Base-by-base conservation (phyloP, 2,113 vertebrate species). In the Plecturocebus donacophilus region DNA sequence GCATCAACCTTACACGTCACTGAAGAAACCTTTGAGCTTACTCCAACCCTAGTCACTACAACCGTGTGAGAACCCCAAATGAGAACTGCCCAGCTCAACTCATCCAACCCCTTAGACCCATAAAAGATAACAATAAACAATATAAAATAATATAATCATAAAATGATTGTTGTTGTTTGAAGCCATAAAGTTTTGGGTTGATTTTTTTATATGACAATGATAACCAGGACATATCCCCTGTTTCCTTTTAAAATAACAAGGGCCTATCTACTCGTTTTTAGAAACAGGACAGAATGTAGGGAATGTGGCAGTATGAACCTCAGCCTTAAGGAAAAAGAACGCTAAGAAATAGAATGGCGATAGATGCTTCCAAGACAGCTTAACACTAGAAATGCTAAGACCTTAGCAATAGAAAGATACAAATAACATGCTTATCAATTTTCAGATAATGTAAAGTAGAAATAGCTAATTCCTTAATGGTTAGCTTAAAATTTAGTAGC, bases 171-270 rank as follows among this genome's bases (percentile, higher is more conserved):
- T 85, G 35, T 54, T 82, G 4, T 88, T 87, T 81, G 87, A 70
- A 77, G 38, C n/a, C 47, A 75, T 12, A 56, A 13, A 49, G 27
- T 47, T 70, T 45, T 14, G 21, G 23, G 23, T 71, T 71, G 27
- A 66, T 56, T 47, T 77, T n/a, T 64, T 76, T 52, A 83, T 56
- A 20, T 25, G 90, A 35, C 14, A 94, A 90, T 87, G 27, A 96
- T 79, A 89, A 84, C 30, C 40, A 71, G 32, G n/a, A 47, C 4
- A 45, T 42, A 73, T 1, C 14, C 42, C 61, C 10, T 81, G 56
- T 77, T 92, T 94, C 42, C 56, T 96, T 96, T 87, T 11, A 76
- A 84, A 89, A 45, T 81, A 86, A 56, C 38, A 85, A 88, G 12
- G 27, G 5, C 27, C 47, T 45, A 27, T 42, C 17, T 32, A 77